Percentiles rank a stretch among this genome's conserved stretches.
Conservation (phyloP, 2,797 vertebrate genomes). For the Bothrops alternatus region DNA sequence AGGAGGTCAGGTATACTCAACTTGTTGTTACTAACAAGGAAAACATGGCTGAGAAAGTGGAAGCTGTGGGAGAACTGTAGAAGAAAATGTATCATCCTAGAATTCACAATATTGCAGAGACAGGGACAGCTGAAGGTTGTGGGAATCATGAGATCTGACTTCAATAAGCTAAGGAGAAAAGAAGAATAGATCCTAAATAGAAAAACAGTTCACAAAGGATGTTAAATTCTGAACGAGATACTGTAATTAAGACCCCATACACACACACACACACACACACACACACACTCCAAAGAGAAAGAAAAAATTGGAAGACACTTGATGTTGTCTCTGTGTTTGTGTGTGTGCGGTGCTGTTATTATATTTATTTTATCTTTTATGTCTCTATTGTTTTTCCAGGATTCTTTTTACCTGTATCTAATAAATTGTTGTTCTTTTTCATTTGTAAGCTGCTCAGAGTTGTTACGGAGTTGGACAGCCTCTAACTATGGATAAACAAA, state of each 20-base stretch:
- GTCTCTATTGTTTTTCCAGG: background rate
- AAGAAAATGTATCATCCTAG: background rate
- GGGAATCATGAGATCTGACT: background rate
- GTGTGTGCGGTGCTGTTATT: background rate
- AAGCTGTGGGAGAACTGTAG: background rate
- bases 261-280: too few relatives aligned
- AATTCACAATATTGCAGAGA: background rate
- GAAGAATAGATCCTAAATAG: background rate
- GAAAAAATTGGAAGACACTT: background rate
- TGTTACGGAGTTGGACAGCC: background rate
- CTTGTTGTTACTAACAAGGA: background rate
- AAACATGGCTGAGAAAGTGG: background rate
- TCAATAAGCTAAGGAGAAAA: background rate
- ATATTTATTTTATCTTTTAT: background rate
- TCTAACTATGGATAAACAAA: background rate
- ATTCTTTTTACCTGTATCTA: background rate
- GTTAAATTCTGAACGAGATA: background rate
- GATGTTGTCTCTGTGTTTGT: background rate
- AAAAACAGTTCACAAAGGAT: background rate
- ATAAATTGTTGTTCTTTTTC: background rate
- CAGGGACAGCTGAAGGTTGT: background rate
- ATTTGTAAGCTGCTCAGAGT: background rate
- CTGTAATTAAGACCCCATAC: background rate
- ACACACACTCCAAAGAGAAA: background rate
- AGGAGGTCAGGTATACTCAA: background rate